phyloP scores from a whole-genome alignment of 2,797 vertebrate species.

The Cynodonichthys magdalenae region DNA sequence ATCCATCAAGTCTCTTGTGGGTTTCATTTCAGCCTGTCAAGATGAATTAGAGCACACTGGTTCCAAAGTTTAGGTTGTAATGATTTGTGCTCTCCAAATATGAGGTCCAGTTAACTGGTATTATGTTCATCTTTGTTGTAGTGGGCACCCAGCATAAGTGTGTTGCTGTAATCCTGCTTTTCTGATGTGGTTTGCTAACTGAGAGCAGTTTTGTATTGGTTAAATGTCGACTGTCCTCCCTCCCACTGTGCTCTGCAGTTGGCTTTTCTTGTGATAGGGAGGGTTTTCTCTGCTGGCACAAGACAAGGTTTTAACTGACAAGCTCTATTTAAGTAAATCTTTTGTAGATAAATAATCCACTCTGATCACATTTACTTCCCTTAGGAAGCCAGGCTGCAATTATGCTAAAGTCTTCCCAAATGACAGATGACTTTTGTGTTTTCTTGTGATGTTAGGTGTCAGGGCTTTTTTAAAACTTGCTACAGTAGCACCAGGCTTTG shows the following conservation, averaged over 20 bases:
- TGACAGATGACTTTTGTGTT: slow-evolving; percentile 20
- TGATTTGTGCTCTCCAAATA: slow-evolving; percentile 41
- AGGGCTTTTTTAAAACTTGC: neutral
- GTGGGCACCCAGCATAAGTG: slow-evolving; percentile 37
- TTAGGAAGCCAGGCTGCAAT: slow-evolving; percentile 31
- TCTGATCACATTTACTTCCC: neutral
- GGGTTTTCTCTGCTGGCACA: slow-evolving; percentile 14
- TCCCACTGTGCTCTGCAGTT: slow-evolving; percentile 43
- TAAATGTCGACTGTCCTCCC: slow-evolving; percentile 67
- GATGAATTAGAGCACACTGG: slow-evolving; percentile 43
- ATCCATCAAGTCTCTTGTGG: slow-evolving; percentile 2
- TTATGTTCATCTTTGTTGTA: slow-evolving; percentile 53
- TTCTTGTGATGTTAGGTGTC: neutral
- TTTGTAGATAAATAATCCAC: slow-evolving; percentile 21
- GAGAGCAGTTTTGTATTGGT: slow-evolving; percentile 65
- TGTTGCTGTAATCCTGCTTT: slow-evolving; percentile 27
- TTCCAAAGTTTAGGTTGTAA: slow-evolving; percentile 34
- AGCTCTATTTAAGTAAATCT: slow-evolving; percentile 28
- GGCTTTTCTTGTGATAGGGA: slow-evolving; percentile 35
- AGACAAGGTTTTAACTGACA: slow-evolving; percentile 8
- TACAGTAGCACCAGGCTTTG: neutral
- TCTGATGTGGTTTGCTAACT: slow-evolving; percentile 55
- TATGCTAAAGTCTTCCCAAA: slow-evolving; percentile 24
- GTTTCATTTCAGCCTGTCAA: slow-evolving; percentile 1
- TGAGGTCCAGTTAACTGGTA: slow-evolving; percentile 43